phyloP scores from a whole-genome alignment of 2,888 invertebrate genomes.

The Apomyelois bistriatella region DNA sequence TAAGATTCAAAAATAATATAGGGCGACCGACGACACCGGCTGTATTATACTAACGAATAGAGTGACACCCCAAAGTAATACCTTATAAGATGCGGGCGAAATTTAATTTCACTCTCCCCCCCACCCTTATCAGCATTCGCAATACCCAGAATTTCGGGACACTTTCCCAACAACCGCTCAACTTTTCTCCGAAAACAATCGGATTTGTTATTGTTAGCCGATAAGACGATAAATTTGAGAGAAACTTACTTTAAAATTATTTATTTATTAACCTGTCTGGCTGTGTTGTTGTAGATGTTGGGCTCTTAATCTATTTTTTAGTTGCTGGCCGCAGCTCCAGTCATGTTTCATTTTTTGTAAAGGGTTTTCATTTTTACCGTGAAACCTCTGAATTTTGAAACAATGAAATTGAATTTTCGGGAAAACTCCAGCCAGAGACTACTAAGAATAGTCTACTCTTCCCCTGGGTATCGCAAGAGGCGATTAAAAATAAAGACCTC shows the following conservation, averaged over 20 bases:
- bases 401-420: no score
- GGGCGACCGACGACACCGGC: neutral
- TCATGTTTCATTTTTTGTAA: no score
- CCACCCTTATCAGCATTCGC: slow-evolving; percentile 37
- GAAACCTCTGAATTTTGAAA: no score
- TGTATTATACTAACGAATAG: neutral
- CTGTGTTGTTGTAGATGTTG: no score
- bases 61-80: neutral
- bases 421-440: no score
- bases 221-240: neutral
- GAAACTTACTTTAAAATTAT: neutral
- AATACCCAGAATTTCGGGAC: slow-evolving; percentile 39
- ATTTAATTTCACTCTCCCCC: slow-evolving; percentile 40
- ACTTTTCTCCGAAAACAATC: neutral
- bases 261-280: no score
- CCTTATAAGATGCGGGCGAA: slow-evolving; percentile 52
- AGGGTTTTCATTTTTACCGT: no score
- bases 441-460: no score
- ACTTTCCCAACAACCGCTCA: slow-evolving; percentile 16
- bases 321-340: no score
- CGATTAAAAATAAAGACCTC: no score
- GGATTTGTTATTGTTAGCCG: neutral
- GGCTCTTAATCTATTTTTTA: no score
- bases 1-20: neutral
- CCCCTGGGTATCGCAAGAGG: no score